Evolutionary conservation across 2,888 invertebrate species (phyloP).

Genomic region (Gryllus longicercus): DNA sequence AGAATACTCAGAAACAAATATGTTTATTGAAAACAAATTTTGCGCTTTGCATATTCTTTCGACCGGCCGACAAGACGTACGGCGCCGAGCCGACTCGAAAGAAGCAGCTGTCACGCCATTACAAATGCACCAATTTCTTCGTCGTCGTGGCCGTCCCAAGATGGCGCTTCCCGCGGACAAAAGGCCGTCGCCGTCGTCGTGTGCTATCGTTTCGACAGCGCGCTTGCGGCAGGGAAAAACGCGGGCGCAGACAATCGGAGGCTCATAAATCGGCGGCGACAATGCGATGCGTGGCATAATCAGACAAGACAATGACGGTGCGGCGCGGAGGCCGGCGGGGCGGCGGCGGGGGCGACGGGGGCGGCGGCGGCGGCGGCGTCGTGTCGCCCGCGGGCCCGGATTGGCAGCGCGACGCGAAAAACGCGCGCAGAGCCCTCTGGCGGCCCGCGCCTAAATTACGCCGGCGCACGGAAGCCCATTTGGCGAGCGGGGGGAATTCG

Average conservation of each 20-base stretch:
- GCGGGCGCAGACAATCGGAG: not conserved
- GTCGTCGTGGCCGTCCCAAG: not conserved
- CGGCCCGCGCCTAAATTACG: not conserved
- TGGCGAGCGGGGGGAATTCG: not conserved
- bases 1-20: not conserved
- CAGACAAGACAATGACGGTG: not conserved
- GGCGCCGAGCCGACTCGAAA: not conserved
- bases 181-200: not conserved
- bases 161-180: not conserved
- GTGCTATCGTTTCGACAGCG: not conserved
- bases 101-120: constrained; percentile 1
- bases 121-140: not conserved
- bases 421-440: not conserved
- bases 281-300: constrained; percentile 10
- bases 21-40: constrained; percentile 9
- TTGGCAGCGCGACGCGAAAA: not conserved
- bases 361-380: not conserved
- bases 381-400: not conserved
- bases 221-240: not conserved
- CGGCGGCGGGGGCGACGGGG: not conserved
- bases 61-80: not conserved
- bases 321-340: not conserved
- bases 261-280: not conserved
- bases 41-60: not conserved
- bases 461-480: not conserved